These are phyloP conservation scores for Teleiodes luculella DNA, from an alignment of 2,888 invertebrate species.

Conservation along the genomic window DNA sequence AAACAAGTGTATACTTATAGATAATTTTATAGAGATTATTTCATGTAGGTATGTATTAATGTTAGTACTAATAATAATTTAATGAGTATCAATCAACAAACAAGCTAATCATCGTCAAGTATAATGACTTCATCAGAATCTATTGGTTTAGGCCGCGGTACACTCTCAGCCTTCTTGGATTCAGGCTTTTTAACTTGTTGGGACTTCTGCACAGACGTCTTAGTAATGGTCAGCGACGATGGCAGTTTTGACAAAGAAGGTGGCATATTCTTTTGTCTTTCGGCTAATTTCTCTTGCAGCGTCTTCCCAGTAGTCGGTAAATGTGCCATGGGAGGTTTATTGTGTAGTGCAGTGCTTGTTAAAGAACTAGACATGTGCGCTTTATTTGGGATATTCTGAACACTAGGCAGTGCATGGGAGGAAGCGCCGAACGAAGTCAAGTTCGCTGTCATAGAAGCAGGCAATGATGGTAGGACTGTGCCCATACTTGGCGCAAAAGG, in stretches of 20 bases:
- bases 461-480: conserved; percentile 55
- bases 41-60: too few relatives aligned
- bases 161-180: conserved; percentile 47
- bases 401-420: conserved; percentile 26
- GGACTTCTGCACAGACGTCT: conserved; percentile 49
- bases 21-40: too few relatives aligned
- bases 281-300: conserved; percentile 83
- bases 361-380: conserved; percentile 57
- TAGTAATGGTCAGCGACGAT: conserved; percentile 73
- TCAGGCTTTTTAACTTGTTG: conserved; percentile 47
- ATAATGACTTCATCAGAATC: conserved; percentile 65
- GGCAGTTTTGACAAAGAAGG: conserved; percentile 65
- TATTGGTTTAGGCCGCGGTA: conserved; percentile 51
- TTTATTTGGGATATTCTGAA: conserved; percentile 40
- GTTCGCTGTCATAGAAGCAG: conserved; percentile 59
- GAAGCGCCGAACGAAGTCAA: conserved; percentile 39
- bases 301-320: conserved; percentile 81
- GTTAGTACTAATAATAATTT: background rate
- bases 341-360: conserved; percentile 46
- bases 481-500: conserved; percentile 61
- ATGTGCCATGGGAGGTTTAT: conserved; percentile 60
- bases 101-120: conserved; percentile 62
- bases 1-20: too few relatives aligned
- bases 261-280: conserved; percentile 77
- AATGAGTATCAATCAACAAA: background rate